These are phyloP conservation scores for Stomatorhinus walkeri DNA, from an alignment of 2,797 vertebrate genomes.

Conservation along the genomic window DNA sequence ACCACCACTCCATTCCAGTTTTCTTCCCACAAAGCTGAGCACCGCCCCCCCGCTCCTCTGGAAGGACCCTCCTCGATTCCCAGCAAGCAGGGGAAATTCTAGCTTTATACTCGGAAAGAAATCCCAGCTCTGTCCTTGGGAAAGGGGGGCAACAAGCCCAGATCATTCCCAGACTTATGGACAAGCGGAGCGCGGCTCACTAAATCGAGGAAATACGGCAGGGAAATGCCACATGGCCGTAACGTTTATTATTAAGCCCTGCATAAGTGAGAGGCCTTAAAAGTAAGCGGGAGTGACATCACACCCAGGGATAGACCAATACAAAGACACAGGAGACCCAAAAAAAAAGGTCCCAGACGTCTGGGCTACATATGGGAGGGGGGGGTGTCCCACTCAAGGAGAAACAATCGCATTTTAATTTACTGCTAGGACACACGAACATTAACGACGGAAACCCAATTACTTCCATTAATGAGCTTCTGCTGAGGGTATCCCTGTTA, in stretches of 20 bases:
- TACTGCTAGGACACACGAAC: background rate
- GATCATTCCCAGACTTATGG: background rate
- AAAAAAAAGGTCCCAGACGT: background rate
- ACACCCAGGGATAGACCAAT: background rate
- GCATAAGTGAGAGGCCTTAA: background rate
- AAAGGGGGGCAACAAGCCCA: background rate
- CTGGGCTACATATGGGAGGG: background rate
- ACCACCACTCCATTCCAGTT: background rate
- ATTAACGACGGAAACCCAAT: background rate
- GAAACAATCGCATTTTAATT: slow-evolving; percentile 5
- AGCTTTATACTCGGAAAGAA: background rate
- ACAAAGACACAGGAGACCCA: background rate
- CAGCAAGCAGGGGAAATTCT: background rate
- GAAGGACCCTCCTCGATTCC: background rate
- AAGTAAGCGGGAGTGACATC: background rate
- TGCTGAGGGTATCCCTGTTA: background rate
- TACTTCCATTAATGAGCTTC: slow-evolving; percentile 6
- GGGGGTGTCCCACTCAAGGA: background rate
- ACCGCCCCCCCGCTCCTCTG: background rate
- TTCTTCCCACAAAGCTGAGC: background rate
- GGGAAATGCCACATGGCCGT: background rate
- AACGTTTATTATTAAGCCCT: background rate
- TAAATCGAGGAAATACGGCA: background rate
- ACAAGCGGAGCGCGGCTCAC: background rate
- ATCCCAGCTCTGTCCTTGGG: background rate